A percentile compares a stretch with the other conserved stretches of the same genome.
phyloP scores from a whole-genome alignment of 2,113 vertebrate genomes.

The Plecturocebus donacophilus region DNA sequence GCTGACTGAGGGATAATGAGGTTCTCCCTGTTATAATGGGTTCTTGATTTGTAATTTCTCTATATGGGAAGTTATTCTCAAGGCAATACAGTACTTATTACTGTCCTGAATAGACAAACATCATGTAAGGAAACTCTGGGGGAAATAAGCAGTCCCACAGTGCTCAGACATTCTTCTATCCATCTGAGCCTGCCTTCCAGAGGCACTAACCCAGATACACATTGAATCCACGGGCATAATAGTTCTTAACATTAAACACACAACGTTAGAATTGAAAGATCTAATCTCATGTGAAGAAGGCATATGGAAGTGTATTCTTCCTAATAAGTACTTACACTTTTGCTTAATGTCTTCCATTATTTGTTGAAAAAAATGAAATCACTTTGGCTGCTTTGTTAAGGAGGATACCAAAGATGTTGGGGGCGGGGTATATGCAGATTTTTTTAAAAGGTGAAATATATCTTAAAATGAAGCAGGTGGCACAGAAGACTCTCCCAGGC shows the following conservation, averaged over 20 bases:
- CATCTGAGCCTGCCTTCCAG: neutral
- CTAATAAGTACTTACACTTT: neutral
- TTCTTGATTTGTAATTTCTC: constrained; percentile 1
- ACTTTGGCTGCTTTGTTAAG: neutral
- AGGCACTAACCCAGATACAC: neutral
- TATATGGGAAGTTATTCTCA: neutral
- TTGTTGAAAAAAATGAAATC: neutral
- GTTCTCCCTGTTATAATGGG: neutral
- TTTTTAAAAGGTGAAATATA: neutral
- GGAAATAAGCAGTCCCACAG: neutral
- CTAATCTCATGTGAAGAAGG: neutral
- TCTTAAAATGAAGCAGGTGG: neutral
- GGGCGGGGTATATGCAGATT: neutral
- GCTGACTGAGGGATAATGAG: neutral
- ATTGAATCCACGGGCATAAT: neutral
- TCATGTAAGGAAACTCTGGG: neutral
- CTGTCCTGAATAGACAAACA: neutral
- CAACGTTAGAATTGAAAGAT: neutral
- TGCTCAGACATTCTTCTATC: neutral
- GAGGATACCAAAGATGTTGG: neutral
- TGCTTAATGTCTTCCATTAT: neutral
- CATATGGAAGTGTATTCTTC: neutral
- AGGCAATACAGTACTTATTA: neutral
- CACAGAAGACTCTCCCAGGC: neutral
- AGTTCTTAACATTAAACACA: neutral